Conservation (phyloP, 2,888 invertebrate species). For the Sceliomorpha sp. region DNA sequence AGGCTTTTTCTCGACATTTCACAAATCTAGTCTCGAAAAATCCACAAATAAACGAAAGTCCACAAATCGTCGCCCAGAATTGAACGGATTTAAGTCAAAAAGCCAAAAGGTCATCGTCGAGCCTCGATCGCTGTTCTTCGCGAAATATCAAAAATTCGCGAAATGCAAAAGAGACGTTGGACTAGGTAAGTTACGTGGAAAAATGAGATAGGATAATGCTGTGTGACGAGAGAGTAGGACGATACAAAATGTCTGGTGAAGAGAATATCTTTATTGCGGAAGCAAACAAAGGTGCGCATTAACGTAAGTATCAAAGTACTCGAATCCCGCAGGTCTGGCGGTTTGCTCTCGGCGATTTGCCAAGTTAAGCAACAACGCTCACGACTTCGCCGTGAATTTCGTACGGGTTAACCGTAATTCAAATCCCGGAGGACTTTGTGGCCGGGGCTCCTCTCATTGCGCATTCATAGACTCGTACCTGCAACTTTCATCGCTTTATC, state of each 20-base stretch:
- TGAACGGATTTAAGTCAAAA: too few species aligned
- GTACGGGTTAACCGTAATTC: constrained; percentile 39
- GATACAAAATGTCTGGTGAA: neutral
- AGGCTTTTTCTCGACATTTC: too few species aligned
- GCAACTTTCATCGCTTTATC: constrained; percentile 8
- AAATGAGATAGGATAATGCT: too few species aligned
- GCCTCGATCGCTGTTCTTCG: too few species aligned
- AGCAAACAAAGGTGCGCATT: constrained; percentile 16
- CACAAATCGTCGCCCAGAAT: too few species aligned
- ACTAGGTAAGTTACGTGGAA: too few species aligned
- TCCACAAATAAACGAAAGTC: too few species aligned
- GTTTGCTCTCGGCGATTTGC: constrained; percentile 35
- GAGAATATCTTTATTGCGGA: neutral
- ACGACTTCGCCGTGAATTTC: constrained; percentile 25
- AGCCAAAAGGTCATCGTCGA: too few species aligned
- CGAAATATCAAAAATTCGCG: too few species aligned
- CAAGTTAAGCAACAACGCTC: constrained; percentile 37
- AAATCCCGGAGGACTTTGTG: constrained; percentile 32
- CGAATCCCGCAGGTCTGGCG: constrained; percentile 22
- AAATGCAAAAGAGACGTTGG: too few species aligned
- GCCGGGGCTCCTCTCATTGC: constrained; percentile 17
- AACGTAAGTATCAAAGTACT: constrained; percentile 18
- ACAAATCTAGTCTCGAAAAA: too few species aligned
- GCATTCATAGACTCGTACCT: constrained; percentile 26
- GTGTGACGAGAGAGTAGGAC: neutral